Evolutionary conservation across 2,888 invertebrate genomes (phyloP).

Genomic region (Tenthredo amoena): DNA sequence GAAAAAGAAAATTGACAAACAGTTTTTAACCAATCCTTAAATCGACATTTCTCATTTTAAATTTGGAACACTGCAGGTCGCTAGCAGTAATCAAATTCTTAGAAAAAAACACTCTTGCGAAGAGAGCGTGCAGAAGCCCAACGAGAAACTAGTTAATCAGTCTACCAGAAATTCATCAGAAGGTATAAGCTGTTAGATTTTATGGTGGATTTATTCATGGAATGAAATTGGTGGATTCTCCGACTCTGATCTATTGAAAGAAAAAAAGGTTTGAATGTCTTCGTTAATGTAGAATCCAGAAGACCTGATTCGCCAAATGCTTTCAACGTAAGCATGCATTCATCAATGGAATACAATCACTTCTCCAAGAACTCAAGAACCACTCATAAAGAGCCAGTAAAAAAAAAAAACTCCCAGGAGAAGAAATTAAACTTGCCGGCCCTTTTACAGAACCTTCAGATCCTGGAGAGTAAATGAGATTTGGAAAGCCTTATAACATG

Average conservation of each 20-base stretch:
- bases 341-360: neutral
- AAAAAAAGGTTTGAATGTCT: neutral
- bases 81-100: too few species aligned
- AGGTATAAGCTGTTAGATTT: neutral
- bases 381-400: neutral
- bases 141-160: neutral
- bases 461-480: slow-evolving; percentile 42
- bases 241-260: neutral
- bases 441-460: slow-evolving; percentile 24
- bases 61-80: too few species aligned
- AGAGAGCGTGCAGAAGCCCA: neutral
- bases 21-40: neutral
- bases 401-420: neutral
- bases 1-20: neutral
- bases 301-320: neutral
- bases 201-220: neutral
- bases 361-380: neutral
- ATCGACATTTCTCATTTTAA: too few species aligned
- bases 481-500: slow-evolving; percentile 2
- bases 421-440: neutral
- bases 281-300: neutral
- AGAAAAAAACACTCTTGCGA: too few species aligned
- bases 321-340: neutral
- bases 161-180: neutral
- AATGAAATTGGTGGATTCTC: neutral